Conservation (phyloP, 1,140 invertebrate species). For the Diorhabda sublineata region DNA sequence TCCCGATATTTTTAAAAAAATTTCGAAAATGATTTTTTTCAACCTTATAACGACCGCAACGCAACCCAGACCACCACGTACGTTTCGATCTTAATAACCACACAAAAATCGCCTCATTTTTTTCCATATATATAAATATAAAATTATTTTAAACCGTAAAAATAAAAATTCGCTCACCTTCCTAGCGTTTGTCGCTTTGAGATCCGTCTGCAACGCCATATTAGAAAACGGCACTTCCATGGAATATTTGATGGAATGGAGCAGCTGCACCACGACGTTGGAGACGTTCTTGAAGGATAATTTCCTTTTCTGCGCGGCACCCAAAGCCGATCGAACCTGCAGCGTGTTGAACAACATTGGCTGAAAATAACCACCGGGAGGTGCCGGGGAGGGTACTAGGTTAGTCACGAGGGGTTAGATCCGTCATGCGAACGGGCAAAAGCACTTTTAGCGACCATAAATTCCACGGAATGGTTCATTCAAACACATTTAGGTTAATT, state of each 20-base stretch:
- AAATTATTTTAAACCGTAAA: constrained; percentile 3
- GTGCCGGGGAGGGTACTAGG: constrained; percentile 37
- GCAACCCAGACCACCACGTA: too few species aligned
- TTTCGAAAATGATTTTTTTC: too few species aligned
- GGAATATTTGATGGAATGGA: constrained; percentile 88
- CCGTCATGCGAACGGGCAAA: constrained; percentile 4
- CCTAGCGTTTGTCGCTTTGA: constrained; percentile 58
- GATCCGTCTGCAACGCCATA: constrained; percentile 67
- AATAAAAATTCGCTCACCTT: constrained; percentile 52
- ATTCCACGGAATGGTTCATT: too few species aligned
- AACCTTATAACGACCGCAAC: too few species aligned
- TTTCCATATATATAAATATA: background rate
- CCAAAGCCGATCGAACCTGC: constrained; percentile 62
- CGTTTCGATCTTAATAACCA: too few species aligned
- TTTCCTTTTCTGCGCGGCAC: constrained; percentile 66
- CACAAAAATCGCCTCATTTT: too few species aligned
- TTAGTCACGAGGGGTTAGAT: constrained; percentile 43
- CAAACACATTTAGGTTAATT: too few species aligned
- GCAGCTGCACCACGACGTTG: constrained; percentile 83
- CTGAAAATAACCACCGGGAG: constrained; percentile 50
- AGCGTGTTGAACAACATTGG: constrained; percentile 68
- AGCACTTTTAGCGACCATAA: background rate
- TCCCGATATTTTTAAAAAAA: too few species aligned
- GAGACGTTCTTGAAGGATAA: constrained; percentile 89
- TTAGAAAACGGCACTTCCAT: constrained; percentile 90